phyloP scores from a whole-genome alignment of 2,797 vertebrate species.

The Myripristis jacobus region DNA sequence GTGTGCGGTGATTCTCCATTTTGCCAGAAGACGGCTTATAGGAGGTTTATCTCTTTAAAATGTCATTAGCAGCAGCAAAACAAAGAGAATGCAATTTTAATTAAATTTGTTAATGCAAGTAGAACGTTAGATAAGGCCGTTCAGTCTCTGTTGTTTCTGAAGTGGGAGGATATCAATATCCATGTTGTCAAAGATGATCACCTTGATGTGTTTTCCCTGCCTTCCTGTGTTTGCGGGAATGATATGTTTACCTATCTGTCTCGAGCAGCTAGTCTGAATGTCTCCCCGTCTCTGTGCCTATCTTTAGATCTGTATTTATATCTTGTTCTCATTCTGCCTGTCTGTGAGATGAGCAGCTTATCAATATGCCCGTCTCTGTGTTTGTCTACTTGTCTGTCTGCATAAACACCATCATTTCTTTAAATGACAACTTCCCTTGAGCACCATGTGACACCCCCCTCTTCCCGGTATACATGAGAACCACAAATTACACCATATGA shows the following conservation, averaged over 20 bases:
- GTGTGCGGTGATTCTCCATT: not conserved
- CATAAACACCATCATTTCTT: too few species aligned
- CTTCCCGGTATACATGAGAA: too few species aligned
- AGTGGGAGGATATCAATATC: conserved; percentile 5
- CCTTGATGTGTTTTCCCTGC: conserved; percentile 20
- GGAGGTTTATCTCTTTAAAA: conserved; percentile 7
- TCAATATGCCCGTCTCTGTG: conserved; percentile 6
- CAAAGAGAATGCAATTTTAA: not conserved
- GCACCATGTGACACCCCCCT: too few species aligned
- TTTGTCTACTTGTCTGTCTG: conserved; percentile 36
- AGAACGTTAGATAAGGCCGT: not conserved
- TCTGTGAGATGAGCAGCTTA: conserved; percentile 28
- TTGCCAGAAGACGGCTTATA: not conserved
- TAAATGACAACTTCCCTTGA: too few species aligned
- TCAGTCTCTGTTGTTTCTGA: conserved; percentile 10
- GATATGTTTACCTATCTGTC: conserved; percentile 35
- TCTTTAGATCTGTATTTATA: conserved; percentile 51
- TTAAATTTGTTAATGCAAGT: not conserved
- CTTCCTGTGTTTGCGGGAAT: conserved; percentile 18
- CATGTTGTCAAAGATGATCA: conserved; percentile 19
- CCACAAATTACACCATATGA: too few species aligned
- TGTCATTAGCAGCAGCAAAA: not conserved
- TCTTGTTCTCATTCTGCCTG: conserved; percentile 48
- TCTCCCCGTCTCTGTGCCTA: conserved; percentile 11
- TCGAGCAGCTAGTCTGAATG: not conserved